Evolutionary conservation across 2,888 invertebrate genomes (phyloP), one percentile per base, ranked within the genome.

Genomic region (Orthosia cruda): DNA sequence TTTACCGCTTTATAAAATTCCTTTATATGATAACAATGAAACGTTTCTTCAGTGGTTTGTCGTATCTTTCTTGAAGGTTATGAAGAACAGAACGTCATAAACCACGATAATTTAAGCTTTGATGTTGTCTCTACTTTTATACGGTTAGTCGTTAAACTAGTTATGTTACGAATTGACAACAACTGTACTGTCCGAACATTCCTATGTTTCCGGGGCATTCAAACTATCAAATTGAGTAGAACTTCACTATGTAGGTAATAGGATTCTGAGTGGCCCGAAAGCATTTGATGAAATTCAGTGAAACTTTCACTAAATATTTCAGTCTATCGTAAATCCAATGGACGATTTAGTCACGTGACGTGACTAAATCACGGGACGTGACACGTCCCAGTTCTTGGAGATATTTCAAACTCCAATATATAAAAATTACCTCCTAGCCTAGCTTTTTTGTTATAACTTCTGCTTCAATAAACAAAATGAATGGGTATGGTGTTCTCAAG

Each of bases 141-240:
- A 64, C 47, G 58, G 26, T 32, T 55, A 45, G 58, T 62, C 65
- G 54, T 80, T n/a, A 71, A 71, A 59, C 64, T 61, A 49, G 63
- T 55, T 64, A 59, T 65, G 55, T 68, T 55, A 49, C 45, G 23
- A 73, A 68, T 67, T 77, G 50, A 50, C 52, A 47, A 65, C 54
- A 77, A 45, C 50, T 20, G 54, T 52, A 57, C 32, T 57, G 45
- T 62, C 49, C 7, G 18, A 61, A 58, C 72, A 26, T 61, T 26
- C 5, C 18, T 20, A 58, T n/a, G n/a, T n/a, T n/a, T n/a, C n/a
- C 13, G 58, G 20, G 26, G 47, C 52, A 71, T n/a, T 65, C 20
- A 77, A 70, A 77, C 77, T 77, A 77, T 77, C 23, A 64, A 70
- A 77, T 77, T n/a, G n/a, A n/a, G n/a, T n/a, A n/a, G n/a, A n/a